Conservation (phyloP, 2,888 invertebrate genomes). For the Caenorhabditis japonica region DNA sequence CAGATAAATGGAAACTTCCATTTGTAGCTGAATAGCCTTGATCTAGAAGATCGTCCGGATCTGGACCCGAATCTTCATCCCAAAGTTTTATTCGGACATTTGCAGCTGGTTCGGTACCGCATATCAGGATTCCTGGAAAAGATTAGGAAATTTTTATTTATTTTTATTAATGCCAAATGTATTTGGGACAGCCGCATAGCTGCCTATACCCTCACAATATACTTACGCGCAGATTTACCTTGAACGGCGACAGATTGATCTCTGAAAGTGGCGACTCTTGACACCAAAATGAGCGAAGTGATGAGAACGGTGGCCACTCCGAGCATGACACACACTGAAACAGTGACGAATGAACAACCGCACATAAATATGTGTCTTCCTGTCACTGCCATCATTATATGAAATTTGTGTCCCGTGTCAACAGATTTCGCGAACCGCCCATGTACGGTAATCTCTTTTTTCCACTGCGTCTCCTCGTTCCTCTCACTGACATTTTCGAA, state of each 20-base stretch:
- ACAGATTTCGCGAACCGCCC: no score
- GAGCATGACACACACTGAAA: constrained; percentile 49
- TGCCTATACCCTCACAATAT: background rate
- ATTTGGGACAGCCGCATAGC: background rate
- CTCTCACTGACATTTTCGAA: no score
- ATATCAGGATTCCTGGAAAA: constrained; percentile 56
- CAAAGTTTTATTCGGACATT: constrained; percentile 68
- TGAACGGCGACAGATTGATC: constrained; percentile 50
- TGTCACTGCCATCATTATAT: constrained; percentile 28
- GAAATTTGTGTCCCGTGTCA: no score
- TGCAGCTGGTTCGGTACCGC: constrained; percentile 60
- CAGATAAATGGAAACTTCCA: constrained; percentile 59
- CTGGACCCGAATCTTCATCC: constrained; percentile 59
- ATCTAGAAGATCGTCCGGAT: constrained; percentile 68
- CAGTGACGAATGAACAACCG: constrained; percentile 47
- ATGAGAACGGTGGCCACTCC: constrained; percentile 48
- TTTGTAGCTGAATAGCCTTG: constrained; percentile 62
- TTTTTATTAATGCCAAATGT: no score
- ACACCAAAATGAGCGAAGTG: constrained; percentile 38
- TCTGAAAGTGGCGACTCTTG: constrained; percentile 51
- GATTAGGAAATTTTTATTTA: background rate
- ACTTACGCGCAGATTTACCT: constrained; percentile 16
- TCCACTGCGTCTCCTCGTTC: no score
- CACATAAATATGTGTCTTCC: constrained; percentile 35
- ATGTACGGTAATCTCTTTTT: constrained; percentile 30